These are phyloP conservation scores for Hypena proboscidalis DNA, from an alignment of 2,888 invertebrate species.

Conservation along the genomic window DNA sequence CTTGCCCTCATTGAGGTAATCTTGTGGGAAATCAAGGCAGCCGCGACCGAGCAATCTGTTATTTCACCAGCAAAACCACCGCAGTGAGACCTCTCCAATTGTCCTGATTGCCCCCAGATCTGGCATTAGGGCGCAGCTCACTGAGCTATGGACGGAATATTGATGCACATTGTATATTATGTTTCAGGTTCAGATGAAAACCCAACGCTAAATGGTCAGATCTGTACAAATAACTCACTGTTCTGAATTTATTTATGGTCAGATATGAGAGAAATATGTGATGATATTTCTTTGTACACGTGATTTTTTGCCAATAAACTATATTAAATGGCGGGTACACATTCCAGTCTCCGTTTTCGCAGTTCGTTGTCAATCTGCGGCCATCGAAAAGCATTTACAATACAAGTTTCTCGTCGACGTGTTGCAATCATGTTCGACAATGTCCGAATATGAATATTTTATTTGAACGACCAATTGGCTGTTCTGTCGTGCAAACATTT, in stretches of 20 bases:
- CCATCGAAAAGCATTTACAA: constrained; percentile 34
- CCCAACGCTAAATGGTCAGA: constrained; percentile 30
- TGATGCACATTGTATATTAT: constrained; percentile 50
- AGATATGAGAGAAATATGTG: constrained; percentile 19
- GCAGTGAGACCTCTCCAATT: constrained; percentile 49
- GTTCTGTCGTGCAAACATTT: constrained; percentile 69
- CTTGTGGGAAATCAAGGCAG: constrained; percentile 76
- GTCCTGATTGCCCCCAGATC: constrained; percentile 33
- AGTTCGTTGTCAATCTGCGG: constrained; percentile 13
- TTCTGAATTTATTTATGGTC: constrained; percentile 18
- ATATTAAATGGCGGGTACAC: not conserved
- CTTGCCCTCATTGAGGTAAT: constrained; percentile 71
- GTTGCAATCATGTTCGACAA: constrained; percentile 61
- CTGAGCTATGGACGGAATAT: constrained; percentile 47
- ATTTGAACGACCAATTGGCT: constrained; percentile 71
- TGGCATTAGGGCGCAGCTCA: constrained; percentile 35
- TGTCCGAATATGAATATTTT: constrained; percentile 78
- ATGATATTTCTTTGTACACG: constrained; percentile 6
- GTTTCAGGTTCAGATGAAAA: constrained; percentile 40
- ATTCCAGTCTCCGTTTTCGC: constrained; percentile 7
- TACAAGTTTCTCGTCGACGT: constrained; percentile 25
- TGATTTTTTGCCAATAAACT: constrained; percentile 2
- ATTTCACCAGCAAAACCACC: constrained; percentile 59
- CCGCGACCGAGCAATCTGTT: constrained; percentile 70
- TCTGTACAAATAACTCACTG: constrained; percentile 22